Conservation (phyloP, 2,797 vertebrate genomes). For the Coilia nasus region DNA sequence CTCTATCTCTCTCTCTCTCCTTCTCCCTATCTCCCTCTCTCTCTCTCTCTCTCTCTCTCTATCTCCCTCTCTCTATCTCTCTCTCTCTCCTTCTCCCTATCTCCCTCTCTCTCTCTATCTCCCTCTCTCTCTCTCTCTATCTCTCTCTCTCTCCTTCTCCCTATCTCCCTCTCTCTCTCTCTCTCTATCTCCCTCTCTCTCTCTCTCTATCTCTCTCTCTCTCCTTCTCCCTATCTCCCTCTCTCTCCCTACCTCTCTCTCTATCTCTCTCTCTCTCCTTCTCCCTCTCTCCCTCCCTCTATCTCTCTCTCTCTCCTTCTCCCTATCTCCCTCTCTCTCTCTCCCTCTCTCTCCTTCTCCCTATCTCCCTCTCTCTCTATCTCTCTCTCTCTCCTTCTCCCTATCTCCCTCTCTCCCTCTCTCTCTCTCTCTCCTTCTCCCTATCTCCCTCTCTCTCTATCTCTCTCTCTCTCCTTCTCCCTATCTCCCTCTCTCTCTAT, state of each 20-base stretch:
- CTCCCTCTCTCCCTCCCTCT: not conserved
- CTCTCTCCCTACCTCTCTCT: too few relatives aligned
- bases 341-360: not conserved
- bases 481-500: too few relatives aligned
- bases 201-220: too few relatives aligned
- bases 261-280: not conserved
- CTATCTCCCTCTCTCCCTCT: too few relatives aligned
- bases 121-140: too few relatives aligned
- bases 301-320: not conserved
- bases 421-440: too few relatives aligned
- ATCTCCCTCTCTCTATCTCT: not conserved
- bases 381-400: too few relatives aligned
- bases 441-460: not conserved
- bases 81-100: not conserved
- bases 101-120: not conserved
- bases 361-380: too few relatives aligned
- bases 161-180: not conserved
- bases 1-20: not conserved
- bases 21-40: too few relatives aligned
- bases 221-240: not conserved
- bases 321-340: not conserved
- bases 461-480: not conserved
- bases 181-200: slow-evolving; percentile 24
- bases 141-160: not conserved
- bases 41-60: not conserved